Evolutionary conservation across 2,888 invertebrate genomes (phyloP).

Genomic region (Agriopis marginaria): DNA sequence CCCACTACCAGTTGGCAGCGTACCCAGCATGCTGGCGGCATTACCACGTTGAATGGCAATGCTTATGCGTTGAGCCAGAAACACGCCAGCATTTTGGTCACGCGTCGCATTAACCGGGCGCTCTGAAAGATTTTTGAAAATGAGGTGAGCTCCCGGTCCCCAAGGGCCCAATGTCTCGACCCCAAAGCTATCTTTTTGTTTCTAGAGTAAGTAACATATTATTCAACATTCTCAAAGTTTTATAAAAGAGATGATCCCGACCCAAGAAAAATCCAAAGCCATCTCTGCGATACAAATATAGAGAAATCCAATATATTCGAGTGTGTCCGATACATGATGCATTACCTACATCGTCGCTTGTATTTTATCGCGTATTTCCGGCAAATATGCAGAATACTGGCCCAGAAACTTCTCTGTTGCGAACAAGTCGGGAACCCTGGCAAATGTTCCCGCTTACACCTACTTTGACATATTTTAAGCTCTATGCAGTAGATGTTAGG

Average conservation of each 20-base stretch:
- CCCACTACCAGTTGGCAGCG: too few relatives aligned
- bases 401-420: conserved; percentile 55
- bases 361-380: conserved; percentile 56
- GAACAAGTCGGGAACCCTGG: conserved; percentile 49
- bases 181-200: not conserved
- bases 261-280: conserved; percentile 19
- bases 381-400: conserved; percentile 61
- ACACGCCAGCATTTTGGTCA: too few relatives aligned
- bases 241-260: not conserved
- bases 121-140: too few relatives aligned
- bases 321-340: conserved; percentile 56
- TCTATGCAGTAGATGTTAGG: conserved; percentile 28
- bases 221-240: conserved; percentile 10
- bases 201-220: not conserved
- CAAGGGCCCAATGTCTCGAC: too few relatives aligned
- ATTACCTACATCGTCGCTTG: conserved; percentile 55
- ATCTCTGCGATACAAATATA: conserved; percentile 19
- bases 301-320: conserved; percentile 39
- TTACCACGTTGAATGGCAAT: too few relatives aligned
- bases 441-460: conserved; percentile 21
- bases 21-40: too few relatives aligned
- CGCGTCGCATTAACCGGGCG: too few relatives aligned
- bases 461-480: conserved; percentile 27
- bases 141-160: too few relatives aligned
- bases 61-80: too few relatives aligned